These are phyloP conservation scores for Epirrhoe alternata DNA, from an alignment of 2,888 invertebrate species.

Conservation along the genomic window DNA sequence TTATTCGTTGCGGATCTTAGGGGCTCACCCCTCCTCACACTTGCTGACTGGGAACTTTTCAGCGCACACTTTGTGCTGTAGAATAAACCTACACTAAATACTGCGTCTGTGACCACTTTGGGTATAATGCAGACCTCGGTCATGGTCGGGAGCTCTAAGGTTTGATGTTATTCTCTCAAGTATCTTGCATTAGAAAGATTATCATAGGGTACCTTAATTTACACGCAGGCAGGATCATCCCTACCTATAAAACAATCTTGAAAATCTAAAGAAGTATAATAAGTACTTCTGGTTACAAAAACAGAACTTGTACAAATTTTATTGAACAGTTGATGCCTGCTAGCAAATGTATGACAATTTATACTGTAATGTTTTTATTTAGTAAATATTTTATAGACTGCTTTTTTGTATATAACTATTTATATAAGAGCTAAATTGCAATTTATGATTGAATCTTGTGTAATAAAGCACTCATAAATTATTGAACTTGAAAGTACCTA, in stretches of 20 bases:
- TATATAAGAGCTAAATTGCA: conserved; percentile 75
- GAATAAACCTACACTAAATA: too few species aligned
- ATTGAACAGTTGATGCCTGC: conserved; percentile 24
- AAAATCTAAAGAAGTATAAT: not conserved
- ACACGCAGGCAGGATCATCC: not conserved
- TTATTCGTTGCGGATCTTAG: too few species aligned
- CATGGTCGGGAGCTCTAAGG: not conserved
- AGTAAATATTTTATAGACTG: conserved; percentile 68
- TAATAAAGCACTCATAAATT: conserved; percentile 82
- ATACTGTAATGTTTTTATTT: conserved; percentile 54
- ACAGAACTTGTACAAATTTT: conserved; percentile 8
- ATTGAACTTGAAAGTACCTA: conserved; percentile 64
- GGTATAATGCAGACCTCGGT: too few species aligned
- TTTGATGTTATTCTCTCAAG: not conserved
- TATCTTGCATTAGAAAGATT: not conserved
- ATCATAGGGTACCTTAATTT: not conserved
- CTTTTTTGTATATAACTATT: conserved; percentile 81
- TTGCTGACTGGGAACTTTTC: too few species aligned
- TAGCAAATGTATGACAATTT: conserved; percentile 47
- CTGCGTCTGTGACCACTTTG: too few species aligned
- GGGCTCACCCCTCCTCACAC: too few species aligned
- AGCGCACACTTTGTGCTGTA: too few species aligned
- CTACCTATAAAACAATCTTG: not conserved
- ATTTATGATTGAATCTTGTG: conserved; percentile 77
- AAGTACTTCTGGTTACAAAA: not conserved